Conservation (phyloP, 2,797 vertebrate genomes). For the Tapera naevia region DNA sequence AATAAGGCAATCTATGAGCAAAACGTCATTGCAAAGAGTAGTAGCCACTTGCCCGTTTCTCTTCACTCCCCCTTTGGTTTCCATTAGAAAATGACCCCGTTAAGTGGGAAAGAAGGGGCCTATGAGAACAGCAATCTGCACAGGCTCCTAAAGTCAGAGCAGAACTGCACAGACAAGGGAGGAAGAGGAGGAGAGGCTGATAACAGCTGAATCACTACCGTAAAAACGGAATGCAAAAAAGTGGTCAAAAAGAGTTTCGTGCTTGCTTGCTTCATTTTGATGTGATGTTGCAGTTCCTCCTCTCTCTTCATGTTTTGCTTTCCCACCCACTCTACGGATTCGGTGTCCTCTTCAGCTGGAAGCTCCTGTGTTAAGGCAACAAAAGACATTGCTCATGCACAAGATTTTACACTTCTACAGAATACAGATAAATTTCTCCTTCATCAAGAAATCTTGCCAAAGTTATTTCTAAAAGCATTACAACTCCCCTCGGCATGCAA, state of each 20-base stretch:
- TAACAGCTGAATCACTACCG: background rate
- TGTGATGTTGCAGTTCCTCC: constrained; percentile 67
- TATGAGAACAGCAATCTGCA: background rate
- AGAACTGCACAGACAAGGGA: background rate
- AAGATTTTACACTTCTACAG: no score
- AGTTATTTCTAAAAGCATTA: no score
- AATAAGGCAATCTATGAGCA: background rate
- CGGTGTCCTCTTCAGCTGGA: constrained; percentile 57
- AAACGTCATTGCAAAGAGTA: background rate
- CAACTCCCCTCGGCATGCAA: no score
- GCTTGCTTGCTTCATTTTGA: constrained; percentile 82
- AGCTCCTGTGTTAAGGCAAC: no score
- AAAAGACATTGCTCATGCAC: no score
- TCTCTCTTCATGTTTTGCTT: constrained; percentile 63
- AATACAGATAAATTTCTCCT: no score
- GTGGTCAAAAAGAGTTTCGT: constrained; percentile 1
- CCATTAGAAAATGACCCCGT: background rate
- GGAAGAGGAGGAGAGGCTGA: background rate
- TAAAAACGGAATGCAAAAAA: background rate
- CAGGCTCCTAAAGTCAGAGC: background rate
- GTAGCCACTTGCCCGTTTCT: background rate
- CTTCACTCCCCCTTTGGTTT: background rate
- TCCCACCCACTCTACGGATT: constrained; percentile 19
- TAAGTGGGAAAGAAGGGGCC: background rate
- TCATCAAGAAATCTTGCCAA: no score